Conservation (phyloP, 2,797 vertebrate species). For the Ptychadena robeensis region DNA sequence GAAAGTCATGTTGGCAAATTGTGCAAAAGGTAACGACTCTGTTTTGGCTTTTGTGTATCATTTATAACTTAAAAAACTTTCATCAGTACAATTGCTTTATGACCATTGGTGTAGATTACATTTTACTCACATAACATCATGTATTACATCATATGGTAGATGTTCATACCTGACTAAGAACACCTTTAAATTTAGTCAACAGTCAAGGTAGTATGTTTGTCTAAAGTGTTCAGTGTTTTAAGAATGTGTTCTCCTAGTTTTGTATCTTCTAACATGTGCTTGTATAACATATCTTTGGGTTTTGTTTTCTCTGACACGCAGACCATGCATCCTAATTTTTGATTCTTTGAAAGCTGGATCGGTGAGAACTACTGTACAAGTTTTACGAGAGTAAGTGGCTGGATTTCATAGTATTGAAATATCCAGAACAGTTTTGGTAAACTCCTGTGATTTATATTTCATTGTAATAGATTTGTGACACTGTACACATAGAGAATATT, state of each 20-base stretch:
- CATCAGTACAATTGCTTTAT: no score
- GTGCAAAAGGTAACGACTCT: conserved; percentile 53
- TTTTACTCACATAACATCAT: background rate
- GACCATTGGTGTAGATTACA: background rate
- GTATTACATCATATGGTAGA: background rate
- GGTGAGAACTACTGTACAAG: conserved; percentile 87
- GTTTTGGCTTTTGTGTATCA: no score
- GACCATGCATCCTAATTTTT: conserved; percentile 94
- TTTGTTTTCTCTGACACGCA: conserved; percentile 63
- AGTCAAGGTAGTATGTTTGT: background rate
- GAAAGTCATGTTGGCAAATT: conserved; percentile 4
- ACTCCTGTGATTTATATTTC: no score
- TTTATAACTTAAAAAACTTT: no score
- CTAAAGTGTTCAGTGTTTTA: background rate
- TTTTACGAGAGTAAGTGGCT: conserved; percentile 91
- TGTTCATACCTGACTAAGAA: no score
- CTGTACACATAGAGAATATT: no score
- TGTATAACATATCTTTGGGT: background rate
- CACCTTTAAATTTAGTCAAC: background rate
- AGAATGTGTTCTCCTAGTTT: background rate
- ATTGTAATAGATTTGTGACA: no score
- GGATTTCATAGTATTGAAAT: background rate
- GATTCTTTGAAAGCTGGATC: conserved; percentile 92
- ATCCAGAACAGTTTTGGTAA: no score
- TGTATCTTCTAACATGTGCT: no score